Percentiles rank a stretch among this genome's conserved stretches.
Evolutionary conservation across 2,888 invertebrate genomes (phyloP).

Genomic region (Papilio demoleus): DNA sequence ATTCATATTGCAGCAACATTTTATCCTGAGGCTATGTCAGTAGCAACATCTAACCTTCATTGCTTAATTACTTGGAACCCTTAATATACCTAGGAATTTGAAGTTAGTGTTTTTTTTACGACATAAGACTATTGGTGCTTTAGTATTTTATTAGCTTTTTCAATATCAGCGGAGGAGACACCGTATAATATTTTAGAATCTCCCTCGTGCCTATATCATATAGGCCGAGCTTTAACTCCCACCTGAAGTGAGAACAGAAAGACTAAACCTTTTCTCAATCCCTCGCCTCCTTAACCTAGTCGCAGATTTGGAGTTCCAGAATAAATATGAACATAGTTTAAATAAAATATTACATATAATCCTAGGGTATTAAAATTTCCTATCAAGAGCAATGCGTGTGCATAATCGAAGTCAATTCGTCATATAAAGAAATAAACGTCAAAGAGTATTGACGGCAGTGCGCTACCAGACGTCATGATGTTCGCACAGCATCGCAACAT

Average conservation of each 20-base stretch:
- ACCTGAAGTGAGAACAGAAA: too few species aligned
- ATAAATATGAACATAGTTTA: too few species aligned
- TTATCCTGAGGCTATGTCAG: slow-evolving; percentile 8
- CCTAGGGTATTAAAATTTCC: not conserved
- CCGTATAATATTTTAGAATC: too few species aligned
- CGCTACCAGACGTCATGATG: slow-evolving; percentile 55
- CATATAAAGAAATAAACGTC: slow-evolving; percentile 39
- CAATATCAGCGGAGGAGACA: too few species aligned
- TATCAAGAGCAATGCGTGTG: slow-evolving; percentile 12
- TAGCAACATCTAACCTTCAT: not conserved
- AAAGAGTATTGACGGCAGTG: slow-evolving; percentile 49
- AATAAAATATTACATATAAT: too few species aligned
- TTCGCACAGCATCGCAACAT: slow-evolving; percentile 53
- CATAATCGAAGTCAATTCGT: slow-evolving; percentile 8
- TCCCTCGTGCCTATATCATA: too few species aligned
- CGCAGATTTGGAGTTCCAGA: too few species aligned
- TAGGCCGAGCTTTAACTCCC: too few species aligned
- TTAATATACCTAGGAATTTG: not conserved
- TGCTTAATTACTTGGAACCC: not conserved
- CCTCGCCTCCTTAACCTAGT: too few species aligned
- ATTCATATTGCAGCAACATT: slow-evolving; percentile 22
- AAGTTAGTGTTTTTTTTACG: not conserved
- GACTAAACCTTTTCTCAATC: too few species aligned
- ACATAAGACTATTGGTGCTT: not conserved
- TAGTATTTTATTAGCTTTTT: too few species aligned